phyloP scores from a whole-genome alignment of 2,797 vertebrate genomes.

The Synaphobranchus kaupii region DNA sequence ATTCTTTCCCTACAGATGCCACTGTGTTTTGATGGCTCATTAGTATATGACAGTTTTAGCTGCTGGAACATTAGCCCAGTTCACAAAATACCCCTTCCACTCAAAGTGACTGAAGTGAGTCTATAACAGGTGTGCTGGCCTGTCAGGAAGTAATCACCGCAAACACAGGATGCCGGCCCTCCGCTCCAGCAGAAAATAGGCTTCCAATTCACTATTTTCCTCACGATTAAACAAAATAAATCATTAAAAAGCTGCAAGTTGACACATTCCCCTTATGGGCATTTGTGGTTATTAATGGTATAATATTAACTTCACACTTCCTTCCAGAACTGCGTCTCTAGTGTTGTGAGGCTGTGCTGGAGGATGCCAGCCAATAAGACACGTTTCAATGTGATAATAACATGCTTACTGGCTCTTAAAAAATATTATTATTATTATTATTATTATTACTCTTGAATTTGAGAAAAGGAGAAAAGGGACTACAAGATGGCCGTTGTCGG shows the following conservation, averaged over 20 bases:
- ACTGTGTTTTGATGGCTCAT: not conserved
- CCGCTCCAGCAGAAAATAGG: too few relatives aligned
- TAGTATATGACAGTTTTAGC: not conserved
- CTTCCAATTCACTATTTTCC: too few relatives aligned
- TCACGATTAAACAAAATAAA: not conserved
- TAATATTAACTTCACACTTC: not conserved
- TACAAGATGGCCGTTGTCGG: not conserved
- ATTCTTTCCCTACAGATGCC: not conserved
- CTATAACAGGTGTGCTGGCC: not conserved
- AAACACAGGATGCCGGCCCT: not conserved
- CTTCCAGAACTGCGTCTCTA: not conserved
- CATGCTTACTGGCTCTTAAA: not conserved
- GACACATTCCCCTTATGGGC: not conserved
- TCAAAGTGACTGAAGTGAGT: not conserved
- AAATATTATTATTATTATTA: too few relatives aligned
- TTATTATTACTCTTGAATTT: too few relatives aligned
- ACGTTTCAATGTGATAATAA: not conserved
- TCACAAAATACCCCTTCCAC: not conserved
- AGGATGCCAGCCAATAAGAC: not conserved
- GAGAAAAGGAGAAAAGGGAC: too few relatives aligned
- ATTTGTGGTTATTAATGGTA: not conserved
- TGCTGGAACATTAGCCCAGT: not conserved
- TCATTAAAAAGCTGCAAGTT: not conserved
- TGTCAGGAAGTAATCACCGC: not conserved
- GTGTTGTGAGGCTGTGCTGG: not conserved